Conservation (phyloP, 2,888 invertebrate species). For the Trilocha varians region DNA sequence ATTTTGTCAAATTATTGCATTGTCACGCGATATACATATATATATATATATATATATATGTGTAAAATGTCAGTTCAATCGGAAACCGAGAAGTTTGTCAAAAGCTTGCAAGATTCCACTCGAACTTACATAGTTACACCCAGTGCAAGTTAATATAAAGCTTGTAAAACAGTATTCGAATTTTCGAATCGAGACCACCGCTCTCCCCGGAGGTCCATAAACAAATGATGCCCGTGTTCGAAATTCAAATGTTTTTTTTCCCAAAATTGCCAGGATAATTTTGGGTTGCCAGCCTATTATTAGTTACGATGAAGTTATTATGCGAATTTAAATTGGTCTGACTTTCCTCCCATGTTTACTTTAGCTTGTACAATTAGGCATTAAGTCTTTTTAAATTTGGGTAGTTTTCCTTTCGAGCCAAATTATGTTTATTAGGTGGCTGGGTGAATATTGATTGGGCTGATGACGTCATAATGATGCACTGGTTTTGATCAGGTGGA, state of each 20-base stretch:
- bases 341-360: slow-evolving; percentile 50
- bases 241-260: slow-evolving; percentile 40
- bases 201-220: slow-evolving; percentile 27
- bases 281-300: slow-evolving; percentile 40
- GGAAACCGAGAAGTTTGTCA: no score
- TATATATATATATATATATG: no score
- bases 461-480: neutral
- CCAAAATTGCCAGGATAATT: slow-evolving; percentile 47
- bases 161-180: slow-evolving; percentile 27
- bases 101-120: no score
- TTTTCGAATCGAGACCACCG: slow-evolving; percentile 51
- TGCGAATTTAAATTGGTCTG: slow-evolving; percentile 47
- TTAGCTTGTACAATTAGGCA: slow-evolving; percentile 46
- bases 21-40: no score
- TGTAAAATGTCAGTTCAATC: no score
- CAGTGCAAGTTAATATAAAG: no score
- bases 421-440: neutral
- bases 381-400: slow-evolving; percentile 32
- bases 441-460: neutral
- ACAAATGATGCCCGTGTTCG: slow-evolving; percentile 39
- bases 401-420: neutral
- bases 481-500: neutral
- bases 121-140: no score
- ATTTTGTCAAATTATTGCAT: no score
- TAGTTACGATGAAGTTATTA: slow-evolving; percentile 63